A percentile compares a stretch with the other conserved stretches of the same genome.
Evolutionary conservation across 2,888 invertebrate species (phyloP).

Genomic region (Drosophila subsilvestris): DNA sequence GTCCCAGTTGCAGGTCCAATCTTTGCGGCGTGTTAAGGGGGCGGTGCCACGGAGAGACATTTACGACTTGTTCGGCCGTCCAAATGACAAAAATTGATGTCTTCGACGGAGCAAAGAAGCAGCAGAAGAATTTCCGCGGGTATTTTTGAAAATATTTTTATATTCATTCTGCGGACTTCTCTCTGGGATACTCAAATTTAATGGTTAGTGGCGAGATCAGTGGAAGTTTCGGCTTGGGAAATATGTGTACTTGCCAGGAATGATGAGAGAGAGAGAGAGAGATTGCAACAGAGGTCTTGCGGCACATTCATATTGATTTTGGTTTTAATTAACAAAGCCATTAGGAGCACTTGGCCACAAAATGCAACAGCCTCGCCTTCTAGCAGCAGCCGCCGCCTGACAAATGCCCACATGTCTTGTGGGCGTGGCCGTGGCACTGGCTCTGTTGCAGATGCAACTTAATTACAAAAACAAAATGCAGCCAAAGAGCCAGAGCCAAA

Average conservation of each 20-base stretch:
- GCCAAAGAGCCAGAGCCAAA: slow-evolving; percentile 40
- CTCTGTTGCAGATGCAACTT: slow-evolving; percentile 70
- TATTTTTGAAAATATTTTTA: slow-evolving; percentile 20
- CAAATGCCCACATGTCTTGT: slow-evolving; percentile 41
- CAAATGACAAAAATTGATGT: slow-evolving; percentile 51
- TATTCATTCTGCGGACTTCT: not conserved
- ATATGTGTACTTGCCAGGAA: not conserved
- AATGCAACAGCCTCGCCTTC: slow-evolving; percentile 30
- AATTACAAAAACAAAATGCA: slow-evolving; percentile 68
- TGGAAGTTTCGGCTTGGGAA: not conserved
- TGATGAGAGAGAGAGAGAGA: too few relatives aligned
- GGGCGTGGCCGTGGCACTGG: slow-evolving; percentile 25
- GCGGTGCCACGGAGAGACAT: slow-evolving; percentile 38
- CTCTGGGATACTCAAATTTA: slow-evolving; percentile 11
- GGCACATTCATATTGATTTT: slow-evolving; percentile 66
- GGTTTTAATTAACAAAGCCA: slow-evolving; percentile 80
- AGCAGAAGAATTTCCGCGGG: slow-evolving; percentile 7
- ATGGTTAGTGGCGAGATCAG: slow-evolving; percentile 1
- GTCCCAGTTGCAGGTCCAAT: not conserved
- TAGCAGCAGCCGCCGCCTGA: slow-evolving; percentile 43
- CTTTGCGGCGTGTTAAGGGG: slow-evolving; percentile 8
- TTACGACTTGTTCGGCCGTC: slow-evolving; percentile 57
- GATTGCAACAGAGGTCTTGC: slow-evolving; percentile 14
- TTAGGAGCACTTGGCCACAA: slow-evolving; percentile 65
- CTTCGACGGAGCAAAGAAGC: slow-evolving; percentile 2